These are phyloP conservation scores for Aradophagus sp. DNA, from an alignment of 1,140 invertebrate species.

Conservation along the genomic window DNA sequence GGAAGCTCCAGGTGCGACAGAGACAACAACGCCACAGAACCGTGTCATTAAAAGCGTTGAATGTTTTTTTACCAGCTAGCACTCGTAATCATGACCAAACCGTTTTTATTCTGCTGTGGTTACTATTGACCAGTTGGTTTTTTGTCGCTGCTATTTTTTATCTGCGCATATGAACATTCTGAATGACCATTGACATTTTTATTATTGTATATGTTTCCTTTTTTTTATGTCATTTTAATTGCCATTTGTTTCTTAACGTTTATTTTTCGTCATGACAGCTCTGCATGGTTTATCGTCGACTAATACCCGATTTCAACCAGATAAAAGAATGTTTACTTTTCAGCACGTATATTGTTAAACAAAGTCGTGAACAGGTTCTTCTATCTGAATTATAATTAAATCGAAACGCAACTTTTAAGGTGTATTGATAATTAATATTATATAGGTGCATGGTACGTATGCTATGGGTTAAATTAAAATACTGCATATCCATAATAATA, in stretches of 20 bases:
- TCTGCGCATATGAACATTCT: conserved; percentile 40
- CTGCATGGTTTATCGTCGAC: conserved; percentile 18
- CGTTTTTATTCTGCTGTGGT: conserved; percentile 50
- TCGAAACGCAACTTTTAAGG: no score
- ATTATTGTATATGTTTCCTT: conserved; percentile 6
- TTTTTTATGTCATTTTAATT: conserved; percentile 6
- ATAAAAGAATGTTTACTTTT: no score
- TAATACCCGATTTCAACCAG: conserved; percentile 1
- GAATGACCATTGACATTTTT: conserved; percentile 3
- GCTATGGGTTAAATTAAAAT: no score
- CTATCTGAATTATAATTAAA: no score
- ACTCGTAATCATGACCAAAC: conserved; percentile 46
- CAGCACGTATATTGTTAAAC: no score
- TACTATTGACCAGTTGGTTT: conserved; percentile 44
- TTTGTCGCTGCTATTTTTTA: conserved; percentile 50
- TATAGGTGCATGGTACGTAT: no score
- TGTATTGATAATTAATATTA: no score
- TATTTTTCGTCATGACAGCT: conserved; percentile 13
- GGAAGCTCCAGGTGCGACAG: conserved; percentile 71
- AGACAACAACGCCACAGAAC: conserved; percentile 56
- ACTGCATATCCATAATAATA: no score
- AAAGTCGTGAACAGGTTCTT: no score
- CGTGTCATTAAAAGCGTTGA: conserved; percentile 51
- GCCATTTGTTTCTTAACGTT: conserved; percentile 10
- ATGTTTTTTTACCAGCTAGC: conserved; percentile 39